Evolutionary conservation across 2,888 invertebrate species (phyloP), one percentile per base, ranked within the genome.

Genomic region (Conchocele bisecta): DNA sequence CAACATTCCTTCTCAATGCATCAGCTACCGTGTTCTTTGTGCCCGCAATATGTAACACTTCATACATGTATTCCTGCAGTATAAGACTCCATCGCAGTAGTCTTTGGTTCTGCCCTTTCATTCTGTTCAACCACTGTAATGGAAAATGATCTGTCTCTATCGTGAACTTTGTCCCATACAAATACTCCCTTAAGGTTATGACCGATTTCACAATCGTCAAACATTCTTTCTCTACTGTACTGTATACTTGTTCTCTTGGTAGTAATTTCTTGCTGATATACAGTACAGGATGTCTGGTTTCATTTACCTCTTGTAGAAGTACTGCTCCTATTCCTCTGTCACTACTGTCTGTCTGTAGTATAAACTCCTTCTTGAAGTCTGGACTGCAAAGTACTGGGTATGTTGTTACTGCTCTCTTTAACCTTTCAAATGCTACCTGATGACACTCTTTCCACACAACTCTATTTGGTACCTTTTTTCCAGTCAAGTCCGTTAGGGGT

Each of bases 181-280:
- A 28, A 17, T 46, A 46, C 28, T 46, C 46, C 15, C 22, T 46
- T 5, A 46, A 15, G 13, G 3, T 46, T 35, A 11, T 11, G n/a
- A 35, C 9, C n/a, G 46, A 4, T 46, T 13, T 20, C 4, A 46
- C 46, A 3, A 4, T 46, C 4, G 46, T 5, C 20, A 46, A 17
- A 46, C 46, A 46, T 17, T 46, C 46, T 22, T 46, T 46, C 28
- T 46, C 22, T 13, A 46, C 22, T 15, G 13, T 46, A 46, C 46
- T 46, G 4, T 22, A 46, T 15, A 24, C 15, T 15, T 46, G 46
- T 46, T 46, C 46, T 20, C 22, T 46, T 46, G n/a, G n/a, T n/a
- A n/a, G n/a, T n/a, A n/a, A n/a, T 48, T 48, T 48, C n/a, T 22
- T 15, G 15, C 48, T 48, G 28, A 48, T 26, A 15, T 22, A 48